Evolutionary conservation across 2,113 vertebrate species (phyloP).

Genomic region (Oreamnos americanus): DNA sequence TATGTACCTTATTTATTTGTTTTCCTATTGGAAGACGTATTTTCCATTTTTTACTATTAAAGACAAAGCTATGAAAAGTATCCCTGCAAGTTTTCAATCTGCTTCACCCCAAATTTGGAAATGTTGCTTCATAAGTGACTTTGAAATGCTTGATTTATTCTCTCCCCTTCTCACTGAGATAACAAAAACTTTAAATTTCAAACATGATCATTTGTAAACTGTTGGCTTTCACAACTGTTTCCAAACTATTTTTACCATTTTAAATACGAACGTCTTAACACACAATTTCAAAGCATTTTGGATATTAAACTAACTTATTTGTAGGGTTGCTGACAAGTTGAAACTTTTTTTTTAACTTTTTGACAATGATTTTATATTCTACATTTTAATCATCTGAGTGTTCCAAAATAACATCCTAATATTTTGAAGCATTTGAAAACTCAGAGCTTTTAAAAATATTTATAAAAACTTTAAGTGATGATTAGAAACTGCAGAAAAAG

Average conservation of each 20-base stretch:
- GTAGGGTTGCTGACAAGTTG: conserved; percentile 17
- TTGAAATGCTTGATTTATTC: not conserved
- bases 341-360: conserved; percentile 40
- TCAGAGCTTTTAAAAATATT: conserved; percentile 43
- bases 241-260: not conserved
- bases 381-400: not conserved
- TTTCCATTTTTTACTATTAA: conserved; percentile 16
- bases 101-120: not conserved
- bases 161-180: not conserved
- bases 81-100: not conserved
- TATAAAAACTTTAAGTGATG: conserved; percentile 35
- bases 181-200: conserved; percentile 14
- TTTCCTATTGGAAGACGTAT: not conserved
- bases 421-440: conserved; percentile 41
- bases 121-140: not conserved
- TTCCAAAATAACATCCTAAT: conserved; percentile 39
- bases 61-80: not conserved
- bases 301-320: conserved; percentile 38
- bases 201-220: not conserved
- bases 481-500: conserved; percentile 28
- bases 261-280: not conserved
- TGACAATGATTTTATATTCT: not conserved
- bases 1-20: not conserved
- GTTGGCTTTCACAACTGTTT: conserved; percentile 28
- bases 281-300: conserved; percentile 34